Base-by-base conservation (phyloP, 2,113 vertebrate species). In the Anguilla japonica region DNA sequence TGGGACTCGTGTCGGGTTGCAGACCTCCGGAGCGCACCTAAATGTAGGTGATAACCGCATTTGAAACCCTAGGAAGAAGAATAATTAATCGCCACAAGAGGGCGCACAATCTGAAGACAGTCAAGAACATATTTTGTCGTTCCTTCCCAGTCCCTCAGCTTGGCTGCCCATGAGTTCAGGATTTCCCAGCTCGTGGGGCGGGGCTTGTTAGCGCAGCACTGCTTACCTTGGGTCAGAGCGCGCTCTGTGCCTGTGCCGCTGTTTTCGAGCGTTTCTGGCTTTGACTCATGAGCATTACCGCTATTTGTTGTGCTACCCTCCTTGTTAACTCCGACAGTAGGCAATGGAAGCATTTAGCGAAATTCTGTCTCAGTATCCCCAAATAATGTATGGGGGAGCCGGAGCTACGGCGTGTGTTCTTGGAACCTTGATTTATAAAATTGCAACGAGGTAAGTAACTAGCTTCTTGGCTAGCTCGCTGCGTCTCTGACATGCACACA, bases 351-450 rank as follows among this genome's bases (percentile, higher is more conserved):
- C 91, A 14, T 92, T 97, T 75, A 94, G 89, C 87, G 89, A 93
- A 26, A 91, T 96, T 41, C 81, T 97, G 84, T 82, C 94, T 79
- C 91, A 94, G 5, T 91, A 95, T 88, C 96, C 96, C 0, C 93
- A 95, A 0, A 46, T 96, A 9, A 93, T 97, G 92, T 97, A 96
- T 5, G 96, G 95, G 3, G 96, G 97, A 63, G 94, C 96, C 8
- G 97, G 97, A 53, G 95, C 96, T 18, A 96, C 97, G 1, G 96
- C 95, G 43, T 93, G 96, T 50, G 92, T 96, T 34, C 95, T 96
- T 22, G 97, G 97, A 82, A 93, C 97, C 86, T 91, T 97, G 26
- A 92, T 98, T 20, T 98, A 96, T 92, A 95, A 92, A 90, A 92
- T 97, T 53, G 95, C 95, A 40, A 95, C 95, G 87, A 97, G 97